These are phyloP conservation scores for Chamaetylas fuelleborni DNA, from an alignment of 2,113 vertebrate genomes.

Conservation along the genomic window DNA sequence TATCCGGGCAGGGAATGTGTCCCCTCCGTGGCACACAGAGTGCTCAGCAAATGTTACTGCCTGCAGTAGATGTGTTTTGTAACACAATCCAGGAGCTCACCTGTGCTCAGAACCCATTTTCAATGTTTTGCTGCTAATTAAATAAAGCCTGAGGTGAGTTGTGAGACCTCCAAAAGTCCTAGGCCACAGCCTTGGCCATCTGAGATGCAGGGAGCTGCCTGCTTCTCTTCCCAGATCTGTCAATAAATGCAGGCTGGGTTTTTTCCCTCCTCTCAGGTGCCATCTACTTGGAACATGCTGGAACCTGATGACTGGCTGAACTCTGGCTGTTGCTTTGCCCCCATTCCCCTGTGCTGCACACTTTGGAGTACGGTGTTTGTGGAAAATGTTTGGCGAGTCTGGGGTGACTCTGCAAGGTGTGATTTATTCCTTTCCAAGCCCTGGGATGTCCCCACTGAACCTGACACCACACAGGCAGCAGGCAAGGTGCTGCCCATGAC, in stretches of 20 bases:
- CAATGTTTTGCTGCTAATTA: neutral
- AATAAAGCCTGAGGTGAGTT: neutral
- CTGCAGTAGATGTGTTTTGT: neutral
- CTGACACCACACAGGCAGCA: neutral
- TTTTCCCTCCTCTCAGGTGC: neutral
- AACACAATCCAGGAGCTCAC: neutral
- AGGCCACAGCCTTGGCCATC: neutral
- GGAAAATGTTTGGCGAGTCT: neutral
- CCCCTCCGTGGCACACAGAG: rapidly evolving
- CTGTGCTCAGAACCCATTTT: constrained; percentile 3
- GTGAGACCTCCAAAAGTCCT: neutral
- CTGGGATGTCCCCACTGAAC: neutral
- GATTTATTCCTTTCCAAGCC: neutral
- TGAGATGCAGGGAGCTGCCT: rapidly evolving
- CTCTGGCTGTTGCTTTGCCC: neutral
- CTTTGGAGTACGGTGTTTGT: neutral
- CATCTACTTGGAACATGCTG: neutral
- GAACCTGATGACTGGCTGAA: neutral
- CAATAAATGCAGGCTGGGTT: neutral
- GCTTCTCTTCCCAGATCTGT: neutral
- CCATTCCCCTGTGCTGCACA: neutral
- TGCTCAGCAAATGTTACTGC: neutral
- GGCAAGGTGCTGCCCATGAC: neutral
- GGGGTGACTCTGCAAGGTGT: neutral
- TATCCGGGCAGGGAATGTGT: neutral